Evolutionary conservation across 2,797 vertebrate genomes (phyloP).

Genomic region (Vipera ursinii): DNA sequence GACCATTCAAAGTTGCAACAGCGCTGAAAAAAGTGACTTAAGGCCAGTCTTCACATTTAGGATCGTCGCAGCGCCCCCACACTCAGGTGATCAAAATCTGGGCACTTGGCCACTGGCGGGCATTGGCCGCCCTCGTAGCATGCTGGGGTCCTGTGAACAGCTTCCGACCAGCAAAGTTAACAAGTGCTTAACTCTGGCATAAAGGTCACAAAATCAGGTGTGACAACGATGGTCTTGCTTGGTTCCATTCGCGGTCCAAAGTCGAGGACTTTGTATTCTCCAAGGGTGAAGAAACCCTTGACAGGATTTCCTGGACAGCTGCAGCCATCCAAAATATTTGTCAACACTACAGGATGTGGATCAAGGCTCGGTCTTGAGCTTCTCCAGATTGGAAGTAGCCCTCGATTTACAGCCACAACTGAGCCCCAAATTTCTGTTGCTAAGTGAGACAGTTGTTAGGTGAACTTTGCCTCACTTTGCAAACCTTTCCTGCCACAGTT

Average conservation of each 20-base stretch:
- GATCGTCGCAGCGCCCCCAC: not conserved
- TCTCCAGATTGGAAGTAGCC: not conserved
- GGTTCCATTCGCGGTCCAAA: not conserved
- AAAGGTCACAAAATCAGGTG: not conserved
- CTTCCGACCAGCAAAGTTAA: not conserved
- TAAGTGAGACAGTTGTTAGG: not conserved
- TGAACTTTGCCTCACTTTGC: not conserved
- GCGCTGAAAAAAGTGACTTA: not conserved
- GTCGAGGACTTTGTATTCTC: not conserved
- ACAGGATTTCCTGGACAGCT: not conserved
- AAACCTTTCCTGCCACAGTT: not conserved
- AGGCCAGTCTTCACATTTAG: not conserved
- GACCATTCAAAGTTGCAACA: not conserved
- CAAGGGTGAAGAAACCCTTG: not conserved
- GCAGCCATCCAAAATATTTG: not conserved
- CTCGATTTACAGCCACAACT: not conserved
- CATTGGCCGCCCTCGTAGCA: too few species aligned
- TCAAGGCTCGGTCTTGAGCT: not conserved
- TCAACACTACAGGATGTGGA: too few species aligned
- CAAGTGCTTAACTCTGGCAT: not conserved
- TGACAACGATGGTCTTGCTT: not conserved
- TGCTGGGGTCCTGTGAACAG: not conserved
- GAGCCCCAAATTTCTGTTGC: not conserved
- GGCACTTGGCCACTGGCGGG: too few species aligned
- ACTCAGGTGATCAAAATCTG: not conserved